These are phyloP conservation scores for Anser brachyrhynchus DNA, from an alignment of 2,113 vertebrate genomes.

Conservation along the genomic window DNA sequence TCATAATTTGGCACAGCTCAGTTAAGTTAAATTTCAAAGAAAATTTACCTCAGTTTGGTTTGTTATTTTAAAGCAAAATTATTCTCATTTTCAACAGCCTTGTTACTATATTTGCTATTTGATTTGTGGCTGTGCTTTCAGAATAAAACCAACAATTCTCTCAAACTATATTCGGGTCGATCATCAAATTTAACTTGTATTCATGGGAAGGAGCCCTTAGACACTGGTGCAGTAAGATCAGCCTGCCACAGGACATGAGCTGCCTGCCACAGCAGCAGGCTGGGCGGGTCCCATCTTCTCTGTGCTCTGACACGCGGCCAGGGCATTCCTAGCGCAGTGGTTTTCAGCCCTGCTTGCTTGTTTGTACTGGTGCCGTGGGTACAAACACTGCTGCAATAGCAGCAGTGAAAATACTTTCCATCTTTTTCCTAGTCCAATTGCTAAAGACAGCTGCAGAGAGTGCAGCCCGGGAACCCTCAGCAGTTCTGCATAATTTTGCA, in stretches of 20 bases:
- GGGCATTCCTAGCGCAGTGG: too few species aligned
- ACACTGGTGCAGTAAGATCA: not conserved
- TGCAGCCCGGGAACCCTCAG: not conserved
- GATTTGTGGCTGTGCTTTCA: not conserved
- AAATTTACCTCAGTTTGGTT: not conserved
- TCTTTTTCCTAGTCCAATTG: not conserved
- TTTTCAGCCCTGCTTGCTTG: too few species aligned
- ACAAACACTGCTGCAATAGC: not conserved
- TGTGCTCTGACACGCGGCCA: too few species aligned
- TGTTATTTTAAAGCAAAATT: not conserved
- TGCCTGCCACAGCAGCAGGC: not conserved
- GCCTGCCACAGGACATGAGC: not conserved
- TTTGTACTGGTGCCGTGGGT: too few species aligned
- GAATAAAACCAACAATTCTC: constrained; percentile 2
- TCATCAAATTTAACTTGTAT: not conserved
- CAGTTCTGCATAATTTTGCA: constrained; percentile 36
- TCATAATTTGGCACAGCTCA: not conserved
- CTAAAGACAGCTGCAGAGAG: constrained; percentile 15
- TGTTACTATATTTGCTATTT: not conserved
- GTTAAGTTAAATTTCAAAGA: constrained; percentile 3
- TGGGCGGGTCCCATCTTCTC: not conserved
- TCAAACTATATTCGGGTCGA: not conserved
- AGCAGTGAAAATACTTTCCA: not conserved
- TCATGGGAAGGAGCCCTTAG: not conserved
- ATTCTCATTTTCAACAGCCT: not conserved